Evolutionary conservation across 2,797 vertebrate genomes (phyloP), one percentile per base, ranked within the genome.

Genomic region (Sphaeramia orbicularis): DNA sequence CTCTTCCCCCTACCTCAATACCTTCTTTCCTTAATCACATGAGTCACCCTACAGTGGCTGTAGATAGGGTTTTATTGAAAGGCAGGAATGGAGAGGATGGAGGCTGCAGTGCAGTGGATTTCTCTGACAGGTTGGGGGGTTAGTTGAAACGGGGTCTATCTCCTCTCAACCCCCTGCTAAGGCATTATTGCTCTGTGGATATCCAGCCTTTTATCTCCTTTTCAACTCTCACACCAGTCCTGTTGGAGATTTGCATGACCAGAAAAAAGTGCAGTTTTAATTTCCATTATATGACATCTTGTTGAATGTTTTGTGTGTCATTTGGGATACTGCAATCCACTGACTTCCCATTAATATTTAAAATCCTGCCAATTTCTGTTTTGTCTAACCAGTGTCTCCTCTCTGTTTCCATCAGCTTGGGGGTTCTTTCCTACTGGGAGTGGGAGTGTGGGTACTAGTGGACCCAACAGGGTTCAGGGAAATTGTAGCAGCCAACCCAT

Each of bases 381-480:
- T 71, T 70, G 51, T 76, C 66, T 68, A 59, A 82, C 61, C 27
- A 4, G 10, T 59, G 43, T 69, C 55, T 41, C 71, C 36, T 75
- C 44, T 67, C 10, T 21, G 7, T 59, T 41, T 38, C 3, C 76
- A 38, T 30, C 93, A 99, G 97, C 91, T 98, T 72, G 96, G 97
- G 6, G 97, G 97, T 36, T 95, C 96, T 0, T 97, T 96, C 90
- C 94, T 99, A 74, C 94, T 99, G 30, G 96, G 96, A 59, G 86
- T 98, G 2, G 97, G 97, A 18, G 95, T 97, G 78, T 98, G 97
- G 97, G 96, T 99, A 76, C 89, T 98, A 48, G 96, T 98, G 91
- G 96, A 98, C 87, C 97, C 97, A 45, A 97, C 95, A 0, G 97
- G 96, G 27, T 98, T 99, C 83, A 95, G 96, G 83, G 96, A 98